Conservation (phyloP, 2,888 invertebrate species). For the Deilephila porcellus region DNA sequence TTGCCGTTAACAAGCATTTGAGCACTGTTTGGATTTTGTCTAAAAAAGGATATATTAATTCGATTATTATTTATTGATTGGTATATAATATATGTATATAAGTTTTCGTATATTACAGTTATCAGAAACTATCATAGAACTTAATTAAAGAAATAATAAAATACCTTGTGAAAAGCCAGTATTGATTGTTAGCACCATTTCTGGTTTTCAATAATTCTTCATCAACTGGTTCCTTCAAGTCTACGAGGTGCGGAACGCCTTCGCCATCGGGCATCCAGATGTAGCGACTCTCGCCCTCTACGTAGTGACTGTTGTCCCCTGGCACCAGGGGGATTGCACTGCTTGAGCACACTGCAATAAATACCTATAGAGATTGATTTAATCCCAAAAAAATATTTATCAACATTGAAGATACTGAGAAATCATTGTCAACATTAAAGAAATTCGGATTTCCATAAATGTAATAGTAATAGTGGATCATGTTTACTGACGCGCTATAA, state of each 20-base stretch:
- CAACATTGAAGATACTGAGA: too few species aligned
- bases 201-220: constrained; percentile 41
- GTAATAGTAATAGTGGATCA: too few species aligned
- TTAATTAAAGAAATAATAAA: neutral
- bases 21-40: constrained; percentile 52
- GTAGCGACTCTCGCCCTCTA: constrained; percentile 62
- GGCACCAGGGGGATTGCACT: constrained; percentile 52
- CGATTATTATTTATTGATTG: neutral
- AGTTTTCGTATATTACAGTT: neutral
- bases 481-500: constrained; percentile 50
- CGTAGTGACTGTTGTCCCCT: constrained; percentile 64
- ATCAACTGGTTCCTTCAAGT: constrained; percentile 54
- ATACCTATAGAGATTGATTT: constrained; percentile 4
- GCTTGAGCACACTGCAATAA: constrained; percentile 51
- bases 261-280: constrained; percentile 68
- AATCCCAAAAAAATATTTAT: too few species aligned
- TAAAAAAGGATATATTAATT: constrained; percentile 40
- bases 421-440: too few species aligned
- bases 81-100: neutral
- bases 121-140: neutral
- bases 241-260: constrained; percentile 59
- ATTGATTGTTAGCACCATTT: constrained; percentile 62
- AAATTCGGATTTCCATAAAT: too few species aligned
- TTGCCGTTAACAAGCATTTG: constrained; percentile 60
- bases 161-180: constrained; percentile 65